Conservation (phyloP, 2,888 invertebrate species). For the Geotrupes spiniger region DNA sequence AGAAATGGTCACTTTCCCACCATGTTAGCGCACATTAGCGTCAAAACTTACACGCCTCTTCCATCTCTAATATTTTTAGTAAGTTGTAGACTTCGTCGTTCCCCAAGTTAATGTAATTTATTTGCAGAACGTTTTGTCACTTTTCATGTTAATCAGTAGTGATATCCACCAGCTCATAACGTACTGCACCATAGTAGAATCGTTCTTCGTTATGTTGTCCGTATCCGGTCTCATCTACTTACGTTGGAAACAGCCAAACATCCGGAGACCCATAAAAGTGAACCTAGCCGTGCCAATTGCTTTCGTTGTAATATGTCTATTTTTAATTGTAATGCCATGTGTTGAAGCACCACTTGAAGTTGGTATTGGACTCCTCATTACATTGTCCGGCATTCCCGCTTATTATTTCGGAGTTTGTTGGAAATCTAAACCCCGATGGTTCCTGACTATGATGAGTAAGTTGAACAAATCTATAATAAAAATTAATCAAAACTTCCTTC, state of each 20-base stretch:
- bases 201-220: constrained; percentile 85
- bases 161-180: constrained; percentile 86
- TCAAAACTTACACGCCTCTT: constrained; percentile 72
- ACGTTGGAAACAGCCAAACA: constrained; percentile 73
- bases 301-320: constrained; percentile 74
- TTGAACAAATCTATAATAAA: constrained; percentile 26
- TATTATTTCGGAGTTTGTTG: constrained; percentile 72
- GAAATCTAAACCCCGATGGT: constrained; percentile 62
- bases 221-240: constrained; percentile 83
- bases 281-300: constrained; percentile 61
- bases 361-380: constrained; percentile 73
- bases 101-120: too few species aligned
- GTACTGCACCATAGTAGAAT: constrained; percentile 89
- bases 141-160: constrained; percentile 80
- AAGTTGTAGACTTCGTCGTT: too few species aligned
- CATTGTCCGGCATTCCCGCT: constrained; percentile 78
- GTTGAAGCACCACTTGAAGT: constrained; percentile 78
- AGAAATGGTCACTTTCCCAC: constrained; percentile 85
- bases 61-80: constrained; percentile 83
- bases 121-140: constrained; percentile 75
- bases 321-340: constrained; percentile 75
- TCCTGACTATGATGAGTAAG: constrained; percentile 63
- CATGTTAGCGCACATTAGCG: constrained; percentile 73
- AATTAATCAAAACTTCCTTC: too few species aligned
- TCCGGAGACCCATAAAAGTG: constrained; percentile 83